Conservation (phyloP, 2,797 vertebrate species). For the Macroramphosus scolopax region DNA sequence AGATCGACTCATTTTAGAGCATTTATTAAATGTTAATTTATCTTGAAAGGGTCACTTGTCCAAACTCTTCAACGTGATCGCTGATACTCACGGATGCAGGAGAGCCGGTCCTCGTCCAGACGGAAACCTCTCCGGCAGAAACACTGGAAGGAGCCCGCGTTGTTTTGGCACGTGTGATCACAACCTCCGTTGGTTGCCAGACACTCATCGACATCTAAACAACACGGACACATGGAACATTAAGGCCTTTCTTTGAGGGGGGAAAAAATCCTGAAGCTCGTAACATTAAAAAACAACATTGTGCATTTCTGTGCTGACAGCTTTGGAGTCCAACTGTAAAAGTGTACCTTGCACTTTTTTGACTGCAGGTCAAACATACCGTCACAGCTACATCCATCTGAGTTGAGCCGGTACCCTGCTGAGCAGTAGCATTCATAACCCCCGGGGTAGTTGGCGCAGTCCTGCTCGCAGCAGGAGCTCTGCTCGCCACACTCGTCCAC, state of each 20-base stretch:
- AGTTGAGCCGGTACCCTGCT: slow-evolving; percentile 83
- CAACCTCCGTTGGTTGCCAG: slow-evolving; percentile 79
- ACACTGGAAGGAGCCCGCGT: slow-evolving; percentile 87
- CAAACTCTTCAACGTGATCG: slow-evolving; percentile 8
- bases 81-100: slow-evolving; percentile 83
- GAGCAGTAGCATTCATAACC: slow-evolving; percentile 96
- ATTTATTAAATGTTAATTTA: no score
- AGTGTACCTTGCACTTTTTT: slow-evolving; percentile 2
- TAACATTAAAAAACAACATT: slow-evolving; percentile 27
- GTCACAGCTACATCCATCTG: slow-evolving; percentile 87
- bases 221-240: slow-evolving; percentile 25
- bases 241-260: no score
- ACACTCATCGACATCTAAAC: slow-evolving; percentile 91
- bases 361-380: slow-evolving; percentile 71
- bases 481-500: slow-evolving; percentile 83
- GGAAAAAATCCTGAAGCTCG: slow-evolving; percentile 2
- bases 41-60: no score
- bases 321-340: slow-evolving; percentile 7
- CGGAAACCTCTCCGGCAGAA: slow-evolving; percentile 82
- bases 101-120: slow-evolving; percentile 82
- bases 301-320: background rate
- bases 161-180: slow-evolving; percentile 88
- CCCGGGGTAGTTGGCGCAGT: slow-evolving; percentile 89
- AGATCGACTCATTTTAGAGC: no score
- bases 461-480: slow-evolving; percentile 88